Base-by-base conservation (phyloP, 2,113 vertebrate genomes). In the Equus przewalskii region DNA sequence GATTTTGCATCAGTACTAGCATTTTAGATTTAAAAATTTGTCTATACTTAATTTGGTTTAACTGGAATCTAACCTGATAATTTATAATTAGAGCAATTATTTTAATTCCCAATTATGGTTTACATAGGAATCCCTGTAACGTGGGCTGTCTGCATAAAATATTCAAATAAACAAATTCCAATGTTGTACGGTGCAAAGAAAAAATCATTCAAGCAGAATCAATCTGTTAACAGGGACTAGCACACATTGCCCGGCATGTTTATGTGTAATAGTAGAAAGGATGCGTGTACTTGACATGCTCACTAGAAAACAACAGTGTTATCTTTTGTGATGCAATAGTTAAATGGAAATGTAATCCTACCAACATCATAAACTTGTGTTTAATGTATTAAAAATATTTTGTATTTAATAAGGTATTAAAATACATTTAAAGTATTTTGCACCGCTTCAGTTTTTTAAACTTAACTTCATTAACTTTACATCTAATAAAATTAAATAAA, bases 281-380 rank as follows among this genome's bases (percentile, higher is more conserved):
- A 51, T 0, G 0, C 3, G 1, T 1, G 2, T 12, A 3, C 21
- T 14, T 16, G 22, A 11, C 19, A n/a, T 22, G 5, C 19, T 85
- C 22, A 16, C 15, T n/a, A 15, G 36, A 5, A 46, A 88, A 54
- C 1, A 7, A 28, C 24, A 67, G 2, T 19, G 46, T 1, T 24
- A 19, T 51, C 30, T 65, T 33, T 14, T 0, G 19, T 26, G 36
- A 64, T 1, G 3, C 54, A 51, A 1, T 14, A 44, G 64, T 84
- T 80, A 33, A 64, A 12, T 51, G 22, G 51, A 94, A 92, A 81
- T 51, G 49, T 2, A n/a, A 49, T 21, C 44, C 54, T 56, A 69
- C 24, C 22, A 46, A 36, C 65, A 28, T 14, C 56, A 30, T 72
- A 78, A 54, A 54, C 51, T 54, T 54, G 51, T 54, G 51, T 54